phyloP scores from a whole-genome alignment of 2,888 invertebrate species.

The Patella caerulea region DNA sequence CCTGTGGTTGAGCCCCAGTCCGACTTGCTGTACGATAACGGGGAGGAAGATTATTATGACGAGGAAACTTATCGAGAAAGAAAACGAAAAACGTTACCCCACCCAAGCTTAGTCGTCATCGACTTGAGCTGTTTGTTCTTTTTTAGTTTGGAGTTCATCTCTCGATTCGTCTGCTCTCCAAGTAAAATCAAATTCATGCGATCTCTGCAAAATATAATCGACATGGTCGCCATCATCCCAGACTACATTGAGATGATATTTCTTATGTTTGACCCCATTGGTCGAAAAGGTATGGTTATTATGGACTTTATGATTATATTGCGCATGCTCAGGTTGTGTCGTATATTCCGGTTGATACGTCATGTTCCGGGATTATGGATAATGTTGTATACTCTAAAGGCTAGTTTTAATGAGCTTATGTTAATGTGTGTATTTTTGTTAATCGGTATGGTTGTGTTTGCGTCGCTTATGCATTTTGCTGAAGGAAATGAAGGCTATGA shows the following conservation, averaged over 20 bases:
- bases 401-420: slow-evolving; percentile 67
- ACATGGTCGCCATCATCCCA: slow-evolving; percentile 64
- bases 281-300: slow-evolving; percentile 50
- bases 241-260: slow-evolving; percentile 64
- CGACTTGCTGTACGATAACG: background rate
- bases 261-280: slow-evolving; percentile 49
- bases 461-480: slow-evolving; percentile 67
- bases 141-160: slow-evolving; percentile 65
- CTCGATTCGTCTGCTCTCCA: slow-evolving; percentile 62
- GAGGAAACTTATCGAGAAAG: slow-evolving; percentile 8
- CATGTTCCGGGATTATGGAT: slow-evolving; percentile 68
- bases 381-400: slow-evolving; percentile 66
- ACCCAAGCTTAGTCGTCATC: slow-evolving; percentile 60
- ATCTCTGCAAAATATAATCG: slow-evolving; percentile 64
- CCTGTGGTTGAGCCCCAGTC: background rate
- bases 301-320: slow-evolving; percentile 66
- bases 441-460: slow-evolving; percentile 69
- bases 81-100: slow-evolving; percentile 40
- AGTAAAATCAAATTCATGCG: slow-evolving; percentile 61
- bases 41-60: slow-evolving; percentile 3
- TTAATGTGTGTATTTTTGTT: slow-evolving; percentile 67
- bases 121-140: slow-evolving; percentile 63
- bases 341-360: slow-evolving; percentile 64
- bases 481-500: slow-evolving; percentile 60
- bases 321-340: slow-evolving; percentile 63